phyloP scores from a whole-genome alignment of 23 tunicate species.

The Trididemnum nubilum region DNA sequence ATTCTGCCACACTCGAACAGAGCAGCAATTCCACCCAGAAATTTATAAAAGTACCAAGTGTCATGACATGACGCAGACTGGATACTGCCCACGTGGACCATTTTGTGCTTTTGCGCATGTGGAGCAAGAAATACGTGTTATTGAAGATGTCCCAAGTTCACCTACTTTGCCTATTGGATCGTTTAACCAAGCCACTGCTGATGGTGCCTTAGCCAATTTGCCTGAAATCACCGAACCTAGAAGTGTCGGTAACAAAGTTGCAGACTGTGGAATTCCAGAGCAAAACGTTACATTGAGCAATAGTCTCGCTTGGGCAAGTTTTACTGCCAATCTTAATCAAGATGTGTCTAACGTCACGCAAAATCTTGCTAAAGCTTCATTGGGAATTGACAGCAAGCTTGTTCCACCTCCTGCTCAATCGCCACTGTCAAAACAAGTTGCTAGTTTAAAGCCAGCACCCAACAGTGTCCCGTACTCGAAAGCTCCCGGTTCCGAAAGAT shows the following conservation, averaged over 20 bases:
- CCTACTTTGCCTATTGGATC: not conserved
- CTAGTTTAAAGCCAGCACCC: not conserved
- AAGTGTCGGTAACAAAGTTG: not conserved
- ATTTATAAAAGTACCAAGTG: constrained; percentile 98
- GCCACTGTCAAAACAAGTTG: not conserved
- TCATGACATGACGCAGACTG: constrained; percentile 98
- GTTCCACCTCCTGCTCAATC: not conserved
- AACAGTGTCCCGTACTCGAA: constrained; percentile 36
- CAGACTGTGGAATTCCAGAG: not conserved
- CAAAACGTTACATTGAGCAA: not conserved
- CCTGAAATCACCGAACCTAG: not conserved
- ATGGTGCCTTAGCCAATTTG: not conserved
- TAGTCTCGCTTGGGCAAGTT: not conserved
- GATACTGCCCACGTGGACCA: constrained; percentile 98
- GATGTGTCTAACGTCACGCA: not conserved
- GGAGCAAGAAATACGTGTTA: constrained; percentile 83
- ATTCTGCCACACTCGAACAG: constrained; percentile 98
- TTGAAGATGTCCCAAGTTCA: constrained; percentile 49
- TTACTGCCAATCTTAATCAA: constrained; percentile 9
- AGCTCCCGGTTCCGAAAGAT: constrained; percentile 73
- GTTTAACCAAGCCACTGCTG: constrained; percentile 14
- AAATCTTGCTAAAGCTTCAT: not conserved
- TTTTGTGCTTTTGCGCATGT: constrained; percentile 99
- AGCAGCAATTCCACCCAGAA: constrained; percentile 99
- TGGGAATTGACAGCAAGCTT: not conserved